phyloP scores from a whole-genome alignment of 1,140 invertebrate species.

The Brachionus rotundiformis region DNA sequence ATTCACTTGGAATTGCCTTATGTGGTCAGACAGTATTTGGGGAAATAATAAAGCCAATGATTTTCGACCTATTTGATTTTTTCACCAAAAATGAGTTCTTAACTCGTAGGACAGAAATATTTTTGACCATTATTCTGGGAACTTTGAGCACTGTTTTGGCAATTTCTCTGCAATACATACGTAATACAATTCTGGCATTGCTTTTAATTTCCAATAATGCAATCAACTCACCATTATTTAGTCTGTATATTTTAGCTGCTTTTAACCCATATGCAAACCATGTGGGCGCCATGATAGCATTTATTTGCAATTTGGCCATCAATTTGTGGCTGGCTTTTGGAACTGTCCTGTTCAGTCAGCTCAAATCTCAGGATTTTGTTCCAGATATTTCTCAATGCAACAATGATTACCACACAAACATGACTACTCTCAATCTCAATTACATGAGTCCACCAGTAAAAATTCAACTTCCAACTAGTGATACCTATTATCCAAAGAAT shows the following conservation, averaged over 20 bases:
- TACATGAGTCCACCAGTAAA: not conserved
- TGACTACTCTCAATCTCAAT: not conserved
- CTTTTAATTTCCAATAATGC: constrained; percentile 5
- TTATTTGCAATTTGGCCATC: constrained; percentile 8
- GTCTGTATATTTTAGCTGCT: not conserved
- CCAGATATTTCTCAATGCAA: not conserved
- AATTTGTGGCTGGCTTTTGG: constrained; percentile 19
- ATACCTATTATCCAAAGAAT: constrained; percentile 10
- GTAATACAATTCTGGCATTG: not conserved
- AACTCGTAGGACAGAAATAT: not conserved
- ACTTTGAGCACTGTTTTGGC: not conserved
- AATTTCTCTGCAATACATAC: not conserved
- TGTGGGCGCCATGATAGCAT: not conserved
- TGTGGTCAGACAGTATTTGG: not conserved
- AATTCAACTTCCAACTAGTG: not conserved
- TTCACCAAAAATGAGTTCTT: not conserved
- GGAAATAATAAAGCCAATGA: constrained; percentile 21
- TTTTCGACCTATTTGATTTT: not conserved
- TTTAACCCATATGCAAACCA: constrained; percentile 16
- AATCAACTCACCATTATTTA: not conserved
- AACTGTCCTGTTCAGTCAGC: not conserved
- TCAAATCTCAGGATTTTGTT: constrained; percentile 8
- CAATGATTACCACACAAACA: not conserved
- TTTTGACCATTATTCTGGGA: not conserved
- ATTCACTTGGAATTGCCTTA: constrained; percentile 14